Evolutionary conservation across 2,113 vertebrate species (phyloP).

Genomic region (Ailuropoda melanoleuca): DNA sequence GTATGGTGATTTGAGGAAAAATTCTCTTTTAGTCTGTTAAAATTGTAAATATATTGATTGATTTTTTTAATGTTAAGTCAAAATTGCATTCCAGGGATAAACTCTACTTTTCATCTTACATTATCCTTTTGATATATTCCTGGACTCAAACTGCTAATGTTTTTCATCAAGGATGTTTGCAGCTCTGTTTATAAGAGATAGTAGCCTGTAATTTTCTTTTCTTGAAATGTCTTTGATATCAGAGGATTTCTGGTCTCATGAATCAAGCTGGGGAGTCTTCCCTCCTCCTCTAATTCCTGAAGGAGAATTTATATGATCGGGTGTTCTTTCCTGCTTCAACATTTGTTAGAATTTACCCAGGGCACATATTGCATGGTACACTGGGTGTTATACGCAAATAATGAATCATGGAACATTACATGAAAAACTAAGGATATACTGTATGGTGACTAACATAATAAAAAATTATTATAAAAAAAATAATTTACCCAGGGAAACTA

Average conservation of each 20-base stretch:
- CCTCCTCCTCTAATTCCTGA: neutral
- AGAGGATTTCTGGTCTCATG: neutral
- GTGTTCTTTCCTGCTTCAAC: neutral
- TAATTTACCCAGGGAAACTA: neutral
- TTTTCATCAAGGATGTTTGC: neutral
- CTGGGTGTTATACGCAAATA: too few relatives aligned
- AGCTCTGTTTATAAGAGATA: neutral
- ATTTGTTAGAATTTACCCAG: neutral
- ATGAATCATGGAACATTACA: too few relatives aligned
- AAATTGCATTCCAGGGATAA: neutral
- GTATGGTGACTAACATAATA: too few relatives aligned
- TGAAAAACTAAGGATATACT: too few relatives aligned
- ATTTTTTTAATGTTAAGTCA: constrained; percentile 34
- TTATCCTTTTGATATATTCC: neutral
- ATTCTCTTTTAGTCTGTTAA: neutral
- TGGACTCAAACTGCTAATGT: neutral
- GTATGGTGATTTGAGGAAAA: neutral
- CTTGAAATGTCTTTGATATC: neutral
- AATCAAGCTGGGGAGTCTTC: neutral
- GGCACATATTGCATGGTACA: too few relatives aligned
- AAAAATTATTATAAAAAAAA: too few relatives aligned
- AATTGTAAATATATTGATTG: neutral
- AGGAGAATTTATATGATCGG: neutral
- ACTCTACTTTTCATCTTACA: neutral
- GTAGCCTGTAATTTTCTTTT: constrained; percentile 9